These are phyloP conservation scores for Haliclystus octoradiatus DNA, from an alignment of 30 jellyfish, hydroid and myxozoan genomes.

Conservation along the genomic window DNA sequence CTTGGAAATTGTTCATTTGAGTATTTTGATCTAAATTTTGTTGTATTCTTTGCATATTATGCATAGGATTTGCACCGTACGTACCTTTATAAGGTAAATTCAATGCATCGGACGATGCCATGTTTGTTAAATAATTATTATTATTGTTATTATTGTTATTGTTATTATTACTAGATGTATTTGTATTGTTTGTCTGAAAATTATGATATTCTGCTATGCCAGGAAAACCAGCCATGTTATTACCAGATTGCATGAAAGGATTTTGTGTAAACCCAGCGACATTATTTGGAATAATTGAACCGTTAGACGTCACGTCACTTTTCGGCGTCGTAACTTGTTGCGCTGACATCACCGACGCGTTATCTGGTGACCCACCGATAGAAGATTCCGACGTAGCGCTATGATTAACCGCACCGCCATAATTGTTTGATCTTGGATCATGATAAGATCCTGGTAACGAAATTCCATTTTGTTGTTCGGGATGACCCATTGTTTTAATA, in stretches of 20 bases:
- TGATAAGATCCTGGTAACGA: conserved; percentile 45
- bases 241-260: neutral
- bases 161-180: conserved; percentile 27
- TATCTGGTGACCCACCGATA: conserved; percentile 54
- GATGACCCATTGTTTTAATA: conserved; percentile 46
- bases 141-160: conserved; percentile 55
- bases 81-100: conserved; percentile 53
- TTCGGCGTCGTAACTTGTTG: conserved; percentile 7
- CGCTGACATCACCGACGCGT: conserved; percentile 22
- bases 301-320: neutral
- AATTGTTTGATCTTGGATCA: conserved; percentile 66
- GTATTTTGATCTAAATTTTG: neutral
- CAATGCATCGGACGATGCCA: conserved; percentile 78
- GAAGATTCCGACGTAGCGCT: conserved; percentile 63
- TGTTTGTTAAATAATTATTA: conserved; percentile 71
- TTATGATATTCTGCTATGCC: neutral
- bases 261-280: neutral
- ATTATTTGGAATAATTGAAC: neutral
- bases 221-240: neutral
- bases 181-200: neutral
- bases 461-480: conserved; percentile 35
- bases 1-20: neutral
- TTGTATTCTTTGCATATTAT: neutral
- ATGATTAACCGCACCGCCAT: conserved; percentile 37
- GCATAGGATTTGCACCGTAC: neutral